These are phyloP conservation scores for Pseudonaja textilis DNA, from an alignment of 2,113 vertebrate genomes.

Conservation along the genomic window DNA sequence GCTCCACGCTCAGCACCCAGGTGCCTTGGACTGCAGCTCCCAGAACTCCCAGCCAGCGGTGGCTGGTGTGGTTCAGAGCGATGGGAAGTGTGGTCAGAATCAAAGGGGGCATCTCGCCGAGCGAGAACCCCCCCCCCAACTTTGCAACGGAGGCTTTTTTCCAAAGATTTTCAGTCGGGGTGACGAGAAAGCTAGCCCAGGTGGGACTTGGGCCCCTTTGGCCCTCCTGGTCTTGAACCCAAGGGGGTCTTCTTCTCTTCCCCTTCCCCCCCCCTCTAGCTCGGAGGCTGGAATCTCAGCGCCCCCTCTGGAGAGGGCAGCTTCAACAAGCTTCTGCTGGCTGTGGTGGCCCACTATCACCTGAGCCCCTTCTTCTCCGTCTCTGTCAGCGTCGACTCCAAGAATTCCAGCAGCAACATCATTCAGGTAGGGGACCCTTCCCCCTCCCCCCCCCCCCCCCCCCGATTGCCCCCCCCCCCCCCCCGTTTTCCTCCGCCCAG, in stretches of 20 bases:
- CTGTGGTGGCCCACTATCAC: slow-evolving; percentile 81
- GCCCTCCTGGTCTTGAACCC: background rate
- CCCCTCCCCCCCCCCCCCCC: fast-evolving
- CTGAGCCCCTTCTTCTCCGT: slow-evolving; percentile 91
- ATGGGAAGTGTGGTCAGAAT: background rate
- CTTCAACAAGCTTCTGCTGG: slow-evolving; percentile 86
- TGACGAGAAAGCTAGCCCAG: background rate
- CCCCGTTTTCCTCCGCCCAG: background rate
- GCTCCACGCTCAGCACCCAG: too few relatives aligned
- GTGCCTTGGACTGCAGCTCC: background rate
- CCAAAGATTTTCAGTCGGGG: background rate
- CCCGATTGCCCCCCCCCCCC: background rate
- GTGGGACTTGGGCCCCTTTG: background rate
- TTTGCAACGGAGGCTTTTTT: background rate
- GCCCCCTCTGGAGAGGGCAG: slow-evolving; percentile 79
- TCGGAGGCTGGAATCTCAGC: slow-evolving; percentile 91
- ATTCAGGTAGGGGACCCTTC: slow-evolving; percentile 82
- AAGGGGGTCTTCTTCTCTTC: background rate
- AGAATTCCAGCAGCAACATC: slow-evolving; percentile 94
- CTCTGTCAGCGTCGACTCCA: slow-evolving; percentile 91
- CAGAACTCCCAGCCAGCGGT: background rate
- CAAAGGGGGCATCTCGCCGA: background rate
- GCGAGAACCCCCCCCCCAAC: background rate
- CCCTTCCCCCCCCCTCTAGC: slow-evolving; percentile 65
- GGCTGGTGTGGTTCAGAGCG: background rate